Evolutionary conservation across 1,140 invertebrate species (phyloP), one percentile per base, ranked within the genome.

Genomic region (Andricus grossulariae): DNA sequence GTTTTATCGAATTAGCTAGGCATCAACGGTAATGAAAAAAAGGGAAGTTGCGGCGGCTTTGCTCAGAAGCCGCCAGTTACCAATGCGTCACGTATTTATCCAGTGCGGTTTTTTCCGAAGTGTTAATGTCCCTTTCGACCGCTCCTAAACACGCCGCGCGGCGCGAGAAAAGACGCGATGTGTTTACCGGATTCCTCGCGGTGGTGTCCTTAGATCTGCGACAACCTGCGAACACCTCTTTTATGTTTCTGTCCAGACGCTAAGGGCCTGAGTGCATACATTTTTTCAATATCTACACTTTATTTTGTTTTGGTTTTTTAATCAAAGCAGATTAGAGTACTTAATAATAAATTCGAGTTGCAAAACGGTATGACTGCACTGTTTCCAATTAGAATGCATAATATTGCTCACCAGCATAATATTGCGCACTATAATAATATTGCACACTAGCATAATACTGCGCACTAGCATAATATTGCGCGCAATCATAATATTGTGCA

Each of bases 1-100:
- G 84, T 85, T 87, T 87, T 87, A 87, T 86, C 87, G 78, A 87
- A 87, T 88, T 87, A 88, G 78, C 80, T 87, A 86, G 85, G 82
- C 85, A 87, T 86, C 86, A 83, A 78, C n/a, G 78, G 80, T 88
- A 88, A 88, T 87, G 85, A 87, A 86, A 87, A 81, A 80, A 78
- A 82, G 80, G 75, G 79, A 73, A 76, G 79, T 19, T 50, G 19
- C 75, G 50, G 76, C 75, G 25, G 72, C 76, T 76, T 79, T 78
- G 75, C 71, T 52, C n/a, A 50, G 25, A 54, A 72, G 54, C 52
- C 21, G 50, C 52, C 39, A 21, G 66, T 54, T 18, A 72, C 50
- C 39, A 55, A n/a, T 70, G 76, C 72, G 71, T 39, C 49, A 21
- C 70, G 74, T 74, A 77, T 75, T 73, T 75, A 78, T 72, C 72